These are phyloP conservation scores for Carollia perspicillata DNA, from an alignment of 2,113 vertebrate genomes.

Conservation along the genomic window DNA sequence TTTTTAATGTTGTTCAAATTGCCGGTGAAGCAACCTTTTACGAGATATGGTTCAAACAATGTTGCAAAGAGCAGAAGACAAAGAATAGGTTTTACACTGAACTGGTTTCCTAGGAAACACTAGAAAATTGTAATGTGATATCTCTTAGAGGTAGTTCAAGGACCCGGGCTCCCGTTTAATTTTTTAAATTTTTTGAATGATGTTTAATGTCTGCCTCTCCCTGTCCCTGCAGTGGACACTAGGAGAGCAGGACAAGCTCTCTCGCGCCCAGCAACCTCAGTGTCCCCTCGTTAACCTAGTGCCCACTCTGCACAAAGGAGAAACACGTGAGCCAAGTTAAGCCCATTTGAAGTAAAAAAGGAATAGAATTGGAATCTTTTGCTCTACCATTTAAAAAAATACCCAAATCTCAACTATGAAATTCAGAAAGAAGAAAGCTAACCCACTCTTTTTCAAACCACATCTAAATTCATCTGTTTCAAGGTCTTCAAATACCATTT, in stretches of 20 bases:
- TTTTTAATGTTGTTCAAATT: constrained; percentile 75
- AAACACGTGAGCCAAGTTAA: not conserved
- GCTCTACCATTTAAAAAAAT: not conserved
- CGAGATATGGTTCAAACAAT: constrained; percentile 83
- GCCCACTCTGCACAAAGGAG: constrained; percentile 43
- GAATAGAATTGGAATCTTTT: not conserved
- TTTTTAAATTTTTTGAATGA: constrained; percentile 42
- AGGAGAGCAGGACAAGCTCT: constrained; percentile 40
- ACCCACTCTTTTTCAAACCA: constrained; percentile 37
- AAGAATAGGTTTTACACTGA: constrained; percentile 81
- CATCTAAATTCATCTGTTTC: constrained; percentile 48
- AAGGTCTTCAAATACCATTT: constrained; percentile 43
- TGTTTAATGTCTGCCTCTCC: constrained; percentile 39
- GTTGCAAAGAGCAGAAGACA: constrained; percentile 83
- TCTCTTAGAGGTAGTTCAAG: constrained; percentile 82
- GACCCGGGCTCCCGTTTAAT: constrained; percentile 61
- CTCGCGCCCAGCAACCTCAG: not conserved
- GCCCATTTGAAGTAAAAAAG: constrained; percentile 48
- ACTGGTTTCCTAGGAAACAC: constrained; percentile 86
- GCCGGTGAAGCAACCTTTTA: constrained; percentile 79
- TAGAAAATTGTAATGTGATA: constrained; percentile 77
- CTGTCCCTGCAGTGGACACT: constrained; percentile 53
- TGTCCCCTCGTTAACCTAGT: constrained; percentile 40
- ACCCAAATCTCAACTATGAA: constrained; percentile 16
- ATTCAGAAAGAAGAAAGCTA: not conserved